phyloP scores from a whole-genome alignment of 2,797 vertebrate species.

The Rhyacichthys aspro region DNA sequence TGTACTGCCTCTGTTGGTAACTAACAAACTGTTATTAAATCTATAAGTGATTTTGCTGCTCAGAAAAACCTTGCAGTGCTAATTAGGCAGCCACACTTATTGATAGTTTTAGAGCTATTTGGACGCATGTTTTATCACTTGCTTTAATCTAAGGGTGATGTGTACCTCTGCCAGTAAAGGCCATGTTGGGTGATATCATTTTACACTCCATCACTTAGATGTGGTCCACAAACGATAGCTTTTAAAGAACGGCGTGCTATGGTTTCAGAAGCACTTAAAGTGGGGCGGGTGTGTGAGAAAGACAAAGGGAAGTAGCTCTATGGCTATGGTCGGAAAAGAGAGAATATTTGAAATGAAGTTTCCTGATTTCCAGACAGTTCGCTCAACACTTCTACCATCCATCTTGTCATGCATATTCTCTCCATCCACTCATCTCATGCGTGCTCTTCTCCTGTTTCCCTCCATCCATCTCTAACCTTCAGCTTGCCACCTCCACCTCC shows the following conservation, averaged over 20 bases:
- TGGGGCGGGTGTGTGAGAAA: conserved; percentile 10
- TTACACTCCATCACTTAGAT: conserved; percentile 56
- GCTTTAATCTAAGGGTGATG: conserved; percentile 46
- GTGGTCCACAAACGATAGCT: conserved; percentile 56
- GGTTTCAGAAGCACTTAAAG: conserved; percentile 36
- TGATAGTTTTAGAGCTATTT: conserved; percentile 50
- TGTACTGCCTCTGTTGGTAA: conserved; percentile 30
- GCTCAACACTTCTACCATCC: conserved; percentile 24
- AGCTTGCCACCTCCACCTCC: conserved; percentile 62
- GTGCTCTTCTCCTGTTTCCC: conserved; percentile 34
- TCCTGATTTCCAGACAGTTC: conserved; percentile 13
- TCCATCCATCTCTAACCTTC: conserved; percentile 64
- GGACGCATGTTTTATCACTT: conserved; percentile 54
- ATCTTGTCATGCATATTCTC: conserved; percentile 55
- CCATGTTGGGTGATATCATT: conserved; percentile 48
- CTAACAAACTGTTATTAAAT: conserved; percentile 48
- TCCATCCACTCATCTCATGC: conserved; percentile 41
- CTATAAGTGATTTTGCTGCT: conserved; percentile 44
- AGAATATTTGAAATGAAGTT: neutral
- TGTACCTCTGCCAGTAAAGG: conserved; percentile 45
- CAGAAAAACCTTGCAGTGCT: conserved; percentile 60
- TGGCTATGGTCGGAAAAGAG: neutral
- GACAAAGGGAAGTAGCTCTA: neutral
- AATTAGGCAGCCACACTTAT: conserved; percentile 62
- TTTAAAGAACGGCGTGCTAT: conserved; percentile 52